Evolutionary conservation across 2,888 invertebrate species (phyloP), one percentile per base, ranked within the genome.

Genomic region (Ophion ventricosus): DNA sequence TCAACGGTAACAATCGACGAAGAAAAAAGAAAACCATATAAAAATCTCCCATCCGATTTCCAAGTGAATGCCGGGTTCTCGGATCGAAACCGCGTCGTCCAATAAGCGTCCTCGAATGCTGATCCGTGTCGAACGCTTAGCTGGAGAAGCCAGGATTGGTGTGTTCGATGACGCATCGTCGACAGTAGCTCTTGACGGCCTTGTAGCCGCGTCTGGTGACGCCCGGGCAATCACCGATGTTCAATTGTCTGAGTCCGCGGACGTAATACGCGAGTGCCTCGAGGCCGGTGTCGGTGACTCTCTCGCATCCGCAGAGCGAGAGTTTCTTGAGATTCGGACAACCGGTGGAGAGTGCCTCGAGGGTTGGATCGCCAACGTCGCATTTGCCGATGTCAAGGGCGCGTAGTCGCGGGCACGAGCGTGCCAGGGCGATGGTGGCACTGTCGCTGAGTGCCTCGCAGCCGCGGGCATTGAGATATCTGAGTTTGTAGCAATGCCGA

Each of bases 381-480:
- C 98, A 98, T 92, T 98, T 98, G 8, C 98, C 98, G 70, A 98
- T 96, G 91, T 98, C 98, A 10, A 98, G 94, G 0, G 98, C 98
- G 75, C 98, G 94, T 43, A 98, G 94, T 63, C 98, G 95, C 0
- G 97, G 97, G 92, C 98, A 98, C 14, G 97, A 97, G 82, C 97
- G 94, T 0, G 98, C 98, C 84, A 98, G 94, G 0, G 97, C 97
- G 72, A 97, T 97, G 87, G 98, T 96, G 8, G 98, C 97, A 91
- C 97, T 98, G 92, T 98, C 98, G n/a, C 98, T 98, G 2, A 98
- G 96, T 0, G 98, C 98, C 87, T 98, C 98, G 91, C 98, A 98
- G 8, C 98, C 98, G 66, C 98, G 95, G 0, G 98, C 97, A 93
- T 98, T 98, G 79, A 98, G 94, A 93, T 98, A 98, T 29, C 97